Evolutionary conservation across 2,888 invertebrate species (phyloP), one percentile per base, ranked within the genome.

Genomic region (Aelia acuminata): DNA sequence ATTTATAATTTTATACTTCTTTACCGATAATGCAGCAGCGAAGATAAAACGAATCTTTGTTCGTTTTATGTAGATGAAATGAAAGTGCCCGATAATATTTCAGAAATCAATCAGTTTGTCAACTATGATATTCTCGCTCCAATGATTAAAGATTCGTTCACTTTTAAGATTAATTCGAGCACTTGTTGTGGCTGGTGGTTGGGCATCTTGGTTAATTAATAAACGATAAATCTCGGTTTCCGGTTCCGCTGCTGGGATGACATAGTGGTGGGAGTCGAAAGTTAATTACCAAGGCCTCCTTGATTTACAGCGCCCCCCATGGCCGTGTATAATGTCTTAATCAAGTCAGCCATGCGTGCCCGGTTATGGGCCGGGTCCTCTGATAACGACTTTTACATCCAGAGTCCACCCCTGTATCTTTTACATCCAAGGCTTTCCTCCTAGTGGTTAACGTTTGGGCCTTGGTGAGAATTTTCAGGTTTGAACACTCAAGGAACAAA

Each of bases 271-370:
- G 84, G 84, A 50, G 49, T 13, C 84, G 84, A 43, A 50, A 70
- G 84, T 88, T 88, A 88, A 88, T 88, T 88, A 88, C 88, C 63
- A 63, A 57, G 43, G 63, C 88, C 70, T 63, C 88, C 85, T 85
- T 88, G 88, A 88, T 88, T 88, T 88, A 88, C 47, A 47, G 88
- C 84, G 57, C 26, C 88, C 70, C 88, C 53, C 85, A n/a, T 53
- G 53, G 50, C 84, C 84, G 53, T 57, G 88, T 88, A 63, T 88
- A 88, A 88, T 88, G 89, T 89, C 89, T 89, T 89, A 89, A 89
- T 89, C 89, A 89, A 87, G 86, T 85, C 89, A 89, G 87, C 89
- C 89, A 89, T 88, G 88, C 89, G 89, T 89, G 89, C 39, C 87
- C 88, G 63, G 88, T 89, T 89, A 89, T 89, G 87, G 87, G 87